phyloP scores from a whole-genome alignment of 1,140 invertebrate genomes.

The Diploscapter pachys region DNA sequence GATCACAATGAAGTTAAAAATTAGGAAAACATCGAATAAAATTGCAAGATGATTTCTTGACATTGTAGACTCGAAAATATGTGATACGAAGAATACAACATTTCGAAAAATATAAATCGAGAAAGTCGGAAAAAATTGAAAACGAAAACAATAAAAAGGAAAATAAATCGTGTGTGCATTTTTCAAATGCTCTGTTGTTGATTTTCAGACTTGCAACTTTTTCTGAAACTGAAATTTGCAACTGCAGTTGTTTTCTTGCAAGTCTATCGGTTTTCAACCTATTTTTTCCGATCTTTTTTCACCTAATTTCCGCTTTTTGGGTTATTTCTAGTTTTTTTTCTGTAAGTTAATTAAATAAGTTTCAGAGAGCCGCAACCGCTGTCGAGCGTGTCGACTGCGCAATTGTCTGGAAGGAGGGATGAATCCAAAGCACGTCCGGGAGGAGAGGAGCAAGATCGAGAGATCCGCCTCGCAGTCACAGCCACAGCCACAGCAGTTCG shows the following conservation, averaged over 20 bases:
- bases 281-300: no score
- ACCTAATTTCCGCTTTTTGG: no score
- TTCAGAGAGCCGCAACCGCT: slow-evolving; percentile 35
- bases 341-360: background rate
- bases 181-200: background rate
- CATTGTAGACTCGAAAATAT: no score
- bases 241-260: background rate
- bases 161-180: background rate
- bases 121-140: no score
- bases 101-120: no score
- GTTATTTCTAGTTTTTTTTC: no score
- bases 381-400: slow-evolving; percentile 31
- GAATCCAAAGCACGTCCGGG: slow-evolving; percentile 36
- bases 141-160: no score
- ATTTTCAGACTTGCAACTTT: background rate
- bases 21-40: no score
- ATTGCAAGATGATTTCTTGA: no score
- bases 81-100: no score
- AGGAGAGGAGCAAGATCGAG: slow-evolving; percentile 15
- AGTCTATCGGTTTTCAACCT: no score
- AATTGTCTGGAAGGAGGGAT: slow-evolving; percentile 35
- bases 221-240: background rate
- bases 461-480: background rate
- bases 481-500: background rate
- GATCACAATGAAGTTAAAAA: no score